Base-by-base conservation (phyloP, 1,140 invertebrate genomes). In the Drosophila nigromelanica region DNA sequence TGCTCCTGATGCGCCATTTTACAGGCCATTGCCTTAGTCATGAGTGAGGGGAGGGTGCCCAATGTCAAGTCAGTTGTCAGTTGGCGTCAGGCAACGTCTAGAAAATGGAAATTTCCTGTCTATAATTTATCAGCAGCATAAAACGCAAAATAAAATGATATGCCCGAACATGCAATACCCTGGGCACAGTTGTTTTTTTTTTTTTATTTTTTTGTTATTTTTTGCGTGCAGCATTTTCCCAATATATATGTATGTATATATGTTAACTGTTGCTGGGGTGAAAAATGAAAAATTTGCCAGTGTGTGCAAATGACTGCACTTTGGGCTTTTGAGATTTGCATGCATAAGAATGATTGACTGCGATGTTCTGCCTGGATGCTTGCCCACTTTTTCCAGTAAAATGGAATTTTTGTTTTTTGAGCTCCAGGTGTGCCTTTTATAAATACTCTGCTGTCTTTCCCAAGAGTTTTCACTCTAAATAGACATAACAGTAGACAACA, bases 281-380 rank as follows among this genome's bases (percentile, higher is more conserved):
- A 0, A 33, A 33, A 33, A 33, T 35, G 6, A 6, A 33, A 33
- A 33, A 33, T 8, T 35, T 35, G 33, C 33, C 33, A 35, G 6
- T 35, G 33, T 42, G 14, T 48, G 43, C 50, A 59, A 66, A 33
- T 52, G 63, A 66, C 59, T 80, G 80, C 76, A 73, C 68, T 83
- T 62, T 63, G 47, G 43, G 73, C 75, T 67, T 73, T 56, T 12
- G 27, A 69, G 82, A 86, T 87, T 86, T 73, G 68, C 78, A 87
- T 87, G 67, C 74, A 87, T 81, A 87, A 81, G 39, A 40, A 87
- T 75, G 71, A 73, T 69, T 69, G 39, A 47, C 43, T 27, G 24
- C 21, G 10, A 4, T 14, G 27, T 14, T 54, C 39, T 4, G 21
- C 24, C n/a, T 48, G 8, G 21, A 37, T 2, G 4, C 7, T 33